These are phyloP conservation scores for Leptosomus discolor DNA, from an alignment of 2,113 vertebrate genomes.

Conservation along the genomic window DNA sequence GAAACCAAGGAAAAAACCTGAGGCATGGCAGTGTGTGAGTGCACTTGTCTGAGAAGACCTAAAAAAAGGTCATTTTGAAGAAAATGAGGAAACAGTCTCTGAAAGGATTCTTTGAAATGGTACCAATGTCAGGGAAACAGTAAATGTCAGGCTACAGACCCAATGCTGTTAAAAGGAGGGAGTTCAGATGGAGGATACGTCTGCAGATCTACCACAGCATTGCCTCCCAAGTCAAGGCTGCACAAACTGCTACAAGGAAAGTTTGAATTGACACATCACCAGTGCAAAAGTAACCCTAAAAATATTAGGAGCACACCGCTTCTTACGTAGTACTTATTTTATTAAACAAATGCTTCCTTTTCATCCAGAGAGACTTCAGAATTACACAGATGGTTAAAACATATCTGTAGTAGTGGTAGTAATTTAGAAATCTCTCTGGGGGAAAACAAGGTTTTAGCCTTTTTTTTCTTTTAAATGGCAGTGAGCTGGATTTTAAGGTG, in stretches of 20 bases:
- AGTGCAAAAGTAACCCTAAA: neutral
- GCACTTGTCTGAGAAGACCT: neutral
- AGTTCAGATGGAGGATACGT: neutral
- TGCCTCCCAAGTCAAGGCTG: neutral
- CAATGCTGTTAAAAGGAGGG: neutral
- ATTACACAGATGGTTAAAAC: conserved; percentile 50
- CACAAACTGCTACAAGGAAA: neutral
- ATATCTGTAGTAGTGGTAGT: conserved; percentile 24
- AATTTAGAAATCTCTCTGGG: conserved; percentile 39
- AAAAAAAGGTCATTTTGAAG: neutral
- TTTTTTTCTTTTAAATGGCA: neutral
- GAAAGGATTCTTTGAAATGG: conserved; percentile 32
- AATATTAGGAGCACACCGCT: neutral
- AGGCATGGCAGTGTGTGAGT: neutral
- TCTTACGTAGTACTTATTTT: neutral
- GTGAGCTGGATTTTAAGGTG: conserved; percentile 51
- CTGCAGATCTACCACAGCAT: neutral
- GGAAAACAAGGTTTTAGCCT: conserved; percentile 30
- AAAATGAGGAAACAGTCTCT: conserved; percentile 4
- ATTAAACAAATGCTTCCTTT: neutral
- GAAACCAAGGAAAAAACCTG: conserved; percentile 9
- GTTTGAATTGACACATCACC: neutral
- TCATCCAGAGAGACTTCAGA: neutral
- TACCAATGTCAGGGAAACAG: neutral
- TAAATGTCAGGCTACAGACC: neutral